Conservation (phyloP, 2,888 invertebrate species). For the Elgonia sp. region DNA sequence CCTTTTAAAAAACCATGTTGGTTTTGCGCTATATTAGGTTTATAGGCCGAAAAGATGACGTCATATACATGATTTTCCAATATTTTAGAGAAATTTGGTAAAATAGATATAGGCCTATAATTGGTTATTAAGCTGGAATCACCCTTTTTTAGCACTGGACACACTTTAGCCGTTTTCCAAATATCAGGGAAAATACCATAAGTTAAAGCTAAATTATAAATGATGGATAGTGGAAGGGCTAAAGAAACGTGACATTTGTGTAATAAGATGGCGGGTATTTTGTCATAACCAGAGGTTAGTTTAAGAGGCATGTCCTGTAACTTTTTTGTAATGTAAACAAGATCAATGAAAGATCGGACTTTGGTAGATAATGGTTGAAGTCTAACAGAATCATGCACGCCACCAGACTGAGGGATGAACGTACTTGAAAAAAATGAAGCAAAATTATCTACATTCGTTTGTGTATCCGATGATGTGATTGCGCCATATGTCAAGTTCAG, state of each 20-base stretch:
- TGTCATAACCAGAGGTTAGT: neutral
- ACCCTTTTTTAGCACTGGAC: conserved; percentile 2
- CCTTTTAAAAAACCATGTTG: conserved; percentile 22
- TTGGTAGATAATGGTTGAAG: neutral
- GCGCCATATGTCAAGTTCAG: neutral
- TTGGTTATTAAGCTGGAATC: neutral
- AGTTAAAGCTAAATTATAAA: neutral
- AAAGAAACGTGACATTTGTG: neutral
- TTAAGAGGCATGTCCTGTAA: neutral
- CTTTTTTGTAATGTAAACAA: neutral
- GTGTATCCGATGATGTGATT: neutral
- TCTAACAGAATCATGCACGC: neutral
- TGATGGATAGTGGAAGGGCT: neutral
- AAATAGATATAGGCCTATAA: neutral
- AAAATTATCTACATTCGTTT: neutral
- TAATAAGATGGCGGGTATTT: too few species aligned
- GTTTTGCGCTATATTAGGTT: neutral
- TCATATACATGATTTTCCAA: neutral
- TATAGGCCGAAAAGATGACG: neutral
- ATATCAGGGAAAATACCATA: conserved; percentile 9
- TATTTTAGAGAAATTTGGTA: conserved; percentile 12
- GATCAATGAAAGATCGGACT: neutral
- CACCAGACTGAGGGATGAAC: neutral
- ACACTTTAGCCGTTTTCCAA: neutral
- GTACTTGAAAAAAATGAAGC: neutral